A percentile compares a stretch with the other conserved stretches of the same genome.
Conservation (phyloP, 2,888 invertebrate genomes). For the Pharmacophagus antenor region DNA sequence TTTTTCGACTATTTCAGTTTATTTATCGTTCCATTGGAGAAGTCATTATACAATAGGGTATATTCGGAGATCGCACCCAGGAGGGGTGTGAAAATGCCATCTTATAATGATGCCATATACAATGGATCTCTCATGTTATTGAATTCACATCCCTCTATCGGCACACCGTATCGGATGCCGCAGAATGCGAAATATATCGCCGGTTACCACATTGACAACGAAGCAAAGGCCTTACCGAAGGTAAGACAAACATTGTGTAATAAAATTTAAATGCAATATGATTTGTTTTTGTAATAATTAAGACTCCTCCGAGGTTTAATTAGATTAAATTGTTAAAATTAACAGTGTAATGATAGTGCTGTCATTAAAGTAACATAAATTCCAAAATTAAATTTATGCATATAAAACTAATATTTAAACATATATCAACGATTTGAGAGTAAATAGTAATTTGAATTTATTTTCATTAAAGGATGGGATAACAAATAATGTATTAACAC, state of each 20-base stretch:
- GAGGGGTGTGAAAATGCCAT: constrained; percentile 48
- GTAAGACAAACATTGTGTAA: constrained; percentile 40
- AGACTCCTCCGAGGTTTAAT: neutral
- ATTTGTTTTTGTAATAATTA: neutral
- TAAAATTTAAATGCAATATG: neutral
- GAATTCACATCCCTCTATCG: constrained; percentile 54
- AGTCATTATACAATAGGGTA: constrained; percentile 41
- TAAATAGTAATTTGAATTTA: too few species aligned
- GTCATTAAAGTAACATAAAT: too few species aligned
- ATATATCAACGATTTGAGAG: too few species aligned
- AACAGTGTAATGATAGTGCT: too few species aligned
- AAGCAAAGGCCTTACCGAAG: constrained; percentile 49
- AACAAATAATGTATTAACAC: too few species aligned
- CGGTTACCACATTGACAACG: constrained; percentile 53
- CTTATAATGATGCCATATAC: constrained; percentile 49
- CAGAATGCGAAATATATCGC: constrained; percentile 53
- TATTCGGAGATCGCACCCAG: constrained; percentile 47
- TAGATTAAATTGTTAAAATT: too few species aligned
- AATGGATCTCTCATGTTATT: constrained; percentile 53
- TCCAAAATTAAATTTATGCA: too few species aligned
- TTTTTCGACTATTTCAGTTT: constrained; percentile 42
- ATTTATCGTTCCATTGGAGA: constrained; percentile 44
- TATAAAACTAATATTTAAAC: too few species aligned
- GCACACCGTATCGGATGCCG: constrained; percentile 44
- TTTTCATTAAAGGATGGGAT: too few species aligned